phyloP scores from a whole-genome alignment of 92 coral and sea anemone species.

The Phenganax stokvisi region DNA sequence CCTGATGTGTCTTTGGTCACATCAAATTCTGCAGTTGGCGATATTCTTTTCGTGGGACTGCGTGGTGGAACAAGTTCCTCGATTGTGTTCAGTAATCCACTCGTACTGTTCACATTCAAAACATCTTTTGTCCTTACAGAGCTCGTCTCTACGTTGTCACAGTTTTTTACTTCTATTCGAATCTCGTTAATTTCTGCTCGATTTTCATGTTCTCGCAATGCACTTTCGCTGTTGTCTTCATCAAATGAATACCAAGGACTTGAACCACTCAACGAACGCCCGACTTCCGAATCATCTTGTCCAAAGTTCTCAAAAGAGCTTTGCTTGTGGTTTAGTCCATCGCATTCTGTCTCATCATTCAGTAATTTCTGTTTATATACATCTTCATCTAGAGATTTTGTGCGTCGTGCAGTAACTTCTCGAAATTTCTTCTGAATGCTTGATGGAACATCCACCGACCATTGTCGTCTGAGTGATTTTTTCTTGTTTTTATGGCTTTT shows the following conservation, averaged over 20 bases:
- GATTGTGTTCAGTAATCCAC: conserved; percentile 28
- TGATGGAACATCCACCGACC: conserved; percentile 41
- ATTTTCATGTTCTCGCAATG: neutral
- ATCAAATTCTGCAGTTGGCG: conserved; percentile 24
- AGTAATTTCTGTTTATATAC: conserved; percentile 14
- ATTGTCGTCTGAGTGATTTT: conserved; percentile 38
- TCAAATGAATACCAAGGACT: conserved; percentile 22
- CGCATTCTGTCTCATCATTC: neutral
- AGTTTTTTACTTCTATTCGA: conserved; percentile 21
- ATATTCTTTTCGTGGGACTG: conserved; percentile 39
- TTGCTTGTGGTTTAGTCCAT: neutral
- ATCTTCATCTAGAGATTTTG: conserved; percentile 27
- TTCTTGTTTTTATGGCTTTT: conserved; percentile 26
- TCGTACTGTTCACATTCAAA: neutral
- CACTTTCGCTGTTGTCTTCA: neutral
- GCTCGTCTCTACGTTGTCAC: neutral
- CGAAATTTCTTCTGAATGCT: conserved; percentile 39
- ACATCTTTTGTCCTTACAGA: neutral
- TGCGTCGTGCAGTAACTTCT: conserved; percentile 12
- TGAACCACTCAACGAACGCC: neutral
- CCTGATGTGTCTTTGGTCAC: conserved; percentile 3
- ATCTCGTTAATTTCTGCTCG: conserved; percentile 3
- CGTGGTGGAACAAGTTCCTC: conserved; percentile 33
- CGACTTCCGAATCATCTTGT: conserved; percentile 14
- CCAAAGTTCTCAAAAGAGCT: conserved; percentile 35